A percentile compares a stretch with the other conserved stretches of the same genome.
Evolutionary conservation across 2,113 vertebrate species (phyloP).

Genomic region (Galeopterus variegatus): DNA sequence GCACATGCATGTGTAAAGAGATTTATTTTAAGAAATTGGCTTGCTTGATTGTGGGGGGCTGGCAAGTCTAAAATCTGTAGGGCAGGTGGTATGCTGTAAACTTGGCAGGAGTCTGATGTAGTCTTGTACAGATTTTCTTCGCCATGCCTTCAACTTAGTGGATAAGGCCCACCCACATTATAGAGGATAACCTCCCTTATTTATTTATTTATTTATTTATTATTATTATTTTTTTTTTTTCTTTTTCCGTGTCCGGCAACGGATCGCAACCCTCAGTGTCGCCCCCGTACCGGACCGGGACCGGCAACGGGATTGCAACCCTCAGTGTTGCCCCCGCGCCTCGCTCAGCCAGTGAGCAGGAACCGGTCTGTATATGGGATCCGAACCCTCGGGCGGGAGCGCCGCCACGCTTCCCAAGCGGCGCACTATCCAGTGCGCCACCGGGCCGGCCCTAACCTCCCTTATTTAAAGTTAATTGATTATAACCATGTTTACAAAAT

Average conservation of each 20-base stretch:
- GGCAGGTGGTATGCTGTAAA: background rate
- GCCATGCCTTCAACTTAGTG: background rate
- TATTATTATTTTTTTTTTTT: no score
- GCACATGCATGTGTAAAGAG: background rate
- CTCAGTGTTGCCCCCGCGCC: no score
- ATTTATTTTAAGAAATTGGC: slow-evolving; percentile 22
- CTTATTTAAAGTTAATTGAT: background rate
- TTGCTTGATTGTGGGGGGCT: background rate
- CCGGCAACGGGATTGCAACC: no score
- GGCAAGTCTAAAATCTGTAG: background rate
- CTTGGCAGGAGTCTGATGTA: background rate
- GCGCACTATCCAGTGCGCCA: no score
- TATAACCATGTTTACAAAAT: background rate
- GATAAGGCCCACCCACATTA: background rate
- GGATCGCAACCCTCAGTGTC: no score
- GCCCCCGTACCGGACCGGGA: no score
- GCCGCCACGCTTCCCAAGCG: no score
- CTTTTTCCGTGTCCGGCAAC: no score
- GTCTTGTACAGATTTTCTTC: slow-evolving; percentile 38
- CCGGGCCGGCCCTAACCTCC: no score
- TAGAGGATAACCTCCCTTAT: background rate
- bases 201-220: slow-evolving; percentile 3
- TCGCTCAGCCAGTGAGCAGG: no score
- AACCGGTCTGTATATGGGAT: no score
- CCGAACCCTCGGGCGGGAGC: no score